Evolutionary conservation across 2,888 invertebrate species (phyloP).

Genomic region (Doris montereyensis): DNA sequence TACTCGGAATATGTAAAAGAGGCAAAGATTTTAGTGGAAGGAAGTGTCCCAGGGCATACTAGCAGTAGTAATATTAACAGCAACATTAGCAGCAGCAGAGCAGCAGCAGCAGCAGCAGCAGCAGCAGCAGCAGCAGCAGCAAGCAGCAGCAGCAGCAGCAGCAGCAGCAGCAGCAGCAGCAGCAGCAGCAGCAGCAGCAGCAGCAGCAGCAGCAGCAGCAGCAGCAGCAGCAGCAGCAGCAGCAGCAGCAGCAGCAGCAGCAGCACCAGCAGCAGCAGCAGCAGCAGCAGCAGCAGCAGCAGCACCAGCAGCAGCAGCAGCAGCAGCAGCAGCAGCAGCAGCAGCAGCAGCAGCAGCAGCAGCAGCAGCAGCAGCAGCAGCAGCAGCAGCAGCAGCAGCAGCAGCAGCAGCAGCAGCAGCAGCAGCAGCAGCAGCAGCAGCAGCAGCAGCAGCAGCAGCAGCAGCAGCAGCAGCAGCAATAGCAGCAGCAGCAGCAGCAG

Average conservation of each 20-base stretch:
- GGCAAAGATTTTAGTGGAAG: too few species aligned
- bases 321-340: neutral
- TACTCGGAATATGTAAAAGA: too few species aligned
- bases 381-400: too few species aligned
- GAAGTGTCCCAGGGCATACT: too few species aligned
- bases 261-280: conserved; percentile 17
- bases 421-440: too few species aligned
- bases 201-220: conserved; percentile 6
- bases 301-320: neutral
- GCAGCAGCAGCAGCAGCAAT: too few species aligned
- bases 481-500: too few species aligned
- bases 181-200: neutral
- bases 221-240: conserved; percentile 7
- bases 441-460: too few species aligned
- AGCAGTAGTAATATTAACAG: conserved; percentile 12
- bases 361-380: conserved; percentile 20
- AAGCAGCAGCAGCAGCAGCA: neutral
- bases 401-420: too few species aligned
- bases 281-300: conserved; percentile 8
- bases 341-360: too few species aligned
- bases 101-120: neutral
- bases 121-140: neutral
- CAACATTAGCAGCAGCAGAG: neutral
- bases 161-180: neutral
- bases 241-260: conserved; percentile 6